Evolutionary conservation across 2,888 invertebrate genomes (phyloP).

Genomic region (Tanytarsus gracilentus): DNA sequence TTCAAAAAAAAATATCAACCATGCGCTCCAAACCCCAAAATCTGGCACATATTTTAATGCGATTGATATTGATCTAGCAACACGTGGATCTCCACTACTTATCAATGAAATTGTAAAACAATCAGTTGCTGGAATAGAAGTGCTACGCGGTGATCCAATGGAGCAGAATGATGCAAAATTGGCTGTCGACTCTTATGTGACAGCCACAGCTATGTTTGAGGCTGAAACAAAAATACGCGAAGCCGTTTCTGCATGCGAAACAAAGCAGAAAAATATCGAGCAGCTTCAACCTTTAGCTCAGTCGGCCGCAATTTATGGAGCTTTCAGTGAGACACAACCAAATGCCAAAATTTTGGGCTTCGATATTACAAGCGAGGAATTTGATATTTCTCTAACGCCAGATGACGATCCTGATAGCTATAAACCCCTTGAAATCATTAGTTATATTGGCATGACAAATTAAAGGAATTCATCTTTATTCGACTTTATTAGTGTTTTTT

Average conservation of each 20-base stretch:
- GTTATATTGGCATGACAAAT: conserved; percentile 15
- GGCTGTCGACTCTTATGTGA: conserved; percentile 1
- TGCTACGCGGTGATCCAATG: neutral
- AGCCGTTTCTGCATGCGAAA: neutral
- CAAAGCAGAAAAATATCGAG: neutral
- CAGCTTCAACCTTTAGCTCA: neutral
- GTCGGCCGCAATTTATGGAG: neutral
- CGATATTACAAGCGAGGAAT: conserved; percentile 2
- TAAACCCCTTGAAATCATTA: conserved; percentile 21
- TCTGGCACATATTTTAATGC: neutral
- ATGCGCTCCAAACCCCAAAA: neutral
- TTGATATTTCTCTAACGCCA: neutral
- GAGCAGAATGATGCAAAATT: conserved; percentile 6
- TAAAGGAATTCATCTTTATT: neutral
- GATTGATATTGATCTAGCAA: neutral
- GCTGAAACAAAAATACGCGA: neutral
- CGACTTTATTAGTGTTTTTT: too few species aligned
- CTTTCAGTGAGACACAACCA: neutral
- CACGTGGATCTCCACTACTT: neutral
- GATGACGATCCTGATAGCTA: conserved; percentile 18
- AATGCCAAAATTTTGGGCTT: too few species aligned
- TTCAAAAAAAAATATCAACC: neutral
- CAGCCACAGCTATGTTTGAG: neutral
- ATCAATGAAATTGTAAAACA: too few species aligned
- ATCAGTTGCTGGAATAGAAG: neutral